Evolutionary conservation across 2,797 vertebrate genomes (phyloP).

Genomic region (Gambelia wislizenii): DNA sequence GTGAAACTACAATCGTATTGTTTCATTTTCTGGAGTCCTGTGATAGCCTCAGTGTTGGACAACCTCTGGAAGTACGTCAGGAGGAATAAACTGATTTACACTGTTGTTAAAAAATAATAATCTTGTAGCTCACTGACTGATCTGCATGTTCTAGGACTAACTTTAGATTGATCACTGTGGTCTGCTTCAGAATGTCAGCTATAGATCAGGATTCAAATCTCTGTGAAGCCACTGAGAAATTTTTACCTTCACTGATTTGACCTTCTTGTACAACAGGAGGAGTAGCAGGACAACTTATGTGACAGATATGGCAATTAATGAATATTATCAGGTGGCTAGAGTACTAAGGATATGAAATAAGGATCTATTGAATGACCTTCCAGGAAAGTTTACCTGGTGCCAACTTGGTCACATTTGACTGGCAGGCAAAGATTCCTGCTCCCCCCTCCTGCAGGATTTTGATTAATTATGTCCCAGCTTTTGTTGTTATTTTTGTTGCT

Average conservation of each 20-base stretch:
- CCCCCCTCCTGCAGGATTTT: background rate
- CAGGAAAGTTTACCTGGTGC: background rate
- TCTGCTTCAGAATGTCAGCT: background rate
- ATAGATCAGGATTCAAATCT: background rate
- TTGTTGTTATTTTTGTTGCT: background rate
- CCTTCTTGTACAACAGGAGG: background rate
- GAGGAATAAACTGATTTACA: background rate
- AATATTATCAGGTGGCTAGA: background rate
- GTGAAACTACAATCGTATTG: too few species aligned
- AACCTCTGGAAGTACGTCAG: background rate
- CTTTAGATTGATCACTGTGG: background rate
- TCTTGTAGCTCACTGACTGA: background rate
- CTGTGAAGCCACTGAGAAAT: background rate
- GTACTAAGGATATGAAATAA: background rate
- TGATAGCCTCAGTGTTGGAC: background rate
- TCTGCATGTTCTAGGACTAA: background rate
- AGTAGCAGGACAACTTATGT: background rate
- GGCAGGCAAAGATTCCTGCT: background rate
- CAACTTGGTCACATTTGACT: background rate
- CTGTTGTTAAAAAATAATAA: background rate
- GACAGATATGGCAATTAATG: background rate
- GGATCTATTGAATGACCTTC: background rate
- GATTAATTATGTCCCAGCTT: background rate
- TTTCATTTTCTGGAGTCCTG: background rate
- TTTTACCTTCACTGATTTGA: background rate